phyloP scores from a whole-genome alignment of 2,888 invertebrate species.

The Dorcus parallelipipedus region DNA sequence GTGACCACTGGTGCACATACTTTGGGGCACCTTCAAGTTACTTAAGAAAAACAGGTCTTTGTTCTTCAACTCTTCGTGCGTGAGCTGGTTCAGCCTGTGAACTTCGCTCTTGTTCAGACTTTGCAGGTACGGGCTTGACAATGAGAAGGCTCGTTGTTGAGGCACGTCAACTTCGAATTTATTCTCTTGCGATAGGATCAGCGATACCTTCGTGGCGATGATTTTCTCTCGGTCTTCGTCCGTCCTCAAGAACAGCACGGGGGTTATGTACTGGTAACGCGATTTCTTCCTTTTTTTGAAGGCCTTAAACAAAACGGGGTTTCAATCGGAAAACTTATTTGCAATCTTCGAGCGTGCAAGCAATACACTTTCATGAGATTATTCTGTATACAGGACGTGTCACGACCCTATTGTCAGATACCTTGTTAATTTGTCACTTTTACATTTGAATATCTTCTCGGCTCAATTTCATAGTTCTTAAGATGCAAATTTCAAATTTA shows the following conservation, averaged over 20 bases:
- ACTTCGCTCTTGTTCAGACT: neutral
- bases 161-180: neutral
- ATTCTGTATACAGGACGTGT: too few species aligned
- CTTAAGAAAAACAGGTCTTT: constrained; percentile 27
- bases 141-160: neutral
- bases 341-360: too few species aligned
- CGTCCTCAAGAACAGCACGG: constrained; percentile 39
- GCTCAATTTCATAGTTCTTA: too few species aligned
- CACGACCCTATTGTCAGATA: too few species aligned
- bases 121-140: constrained; percentile 2
- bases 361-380: too few species aligned
- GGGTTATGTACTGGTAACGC: constrained; percentile 41
- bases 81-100: neutral
- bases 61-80: constrained; percentile 10
- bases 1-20: constrained; percentile 46
- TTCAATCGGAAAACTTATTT: too few species aligned
- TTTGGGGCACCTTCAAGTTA: constrained; percentile 45
- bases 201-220: constrained; percentile 39
- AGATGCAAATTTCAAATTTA: too few species aligned
- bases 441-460: too few species aligned
- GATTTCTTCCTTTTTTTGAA: constrained; percentile 32
- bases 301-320: too few species aligned
- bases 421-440: too few species aligned
- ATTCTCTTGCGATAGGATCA: constrained; percentile 29
- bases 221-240: constrained; percentile 38